These are phyloP conservation scores for Molorchus minor DNA, from an alignment of 2,888 invertebrate genomes.

Conservation along the genomic window DNA sequence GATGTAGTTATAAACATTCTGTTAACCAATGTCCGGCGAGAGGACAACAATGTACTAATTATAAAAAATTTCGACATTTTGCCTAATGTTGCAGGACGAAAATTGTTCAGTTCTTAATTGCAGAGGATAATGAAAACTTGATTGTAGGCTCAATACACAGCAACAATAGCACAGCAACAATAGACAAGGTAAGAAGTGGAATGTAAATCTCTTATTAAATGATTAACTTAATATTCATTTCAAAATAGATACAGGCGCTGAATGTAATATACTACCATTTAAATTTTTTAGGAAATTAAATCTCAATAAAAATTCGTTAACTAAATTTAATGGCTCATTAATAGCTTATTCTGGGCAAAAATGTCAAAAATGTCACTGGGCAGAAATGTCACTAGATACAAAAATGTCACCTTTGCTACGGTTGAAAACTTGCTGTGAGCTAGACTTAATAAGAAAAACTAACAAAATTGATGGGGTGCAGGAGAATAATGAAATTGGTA, in stretches of 20 bases:
- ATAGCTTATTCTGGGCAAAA: conserved; percentile 1
- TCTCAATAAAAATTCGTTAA: not conserved
- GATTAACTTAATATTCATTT: not conserved
- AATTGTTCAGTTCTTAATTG: not conserved
- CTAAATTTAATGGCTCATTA: not conserved
- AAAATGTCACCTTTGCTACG: too few species aligned
- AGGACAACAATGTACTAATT: conserved; percentile 1
- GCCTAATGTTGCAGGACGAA: not conserved
- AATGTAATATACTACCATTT: too few species aligned
- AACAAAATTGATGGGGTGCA: too few species aligned
- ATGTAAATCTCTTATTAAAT: not conserved
- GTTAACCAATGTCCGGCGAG: not conserved
- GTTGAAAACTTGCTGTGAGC: too few species aligned
- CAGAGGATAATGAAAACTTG: not conserved
- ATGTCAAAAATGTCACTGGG: too few species aligned
- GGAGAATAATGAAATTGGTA: too few species aligned
- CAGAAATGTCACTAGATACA: too few species aligned
- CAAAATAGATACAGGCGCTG: not conserved
- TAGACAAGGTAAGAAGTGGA: not conserved
- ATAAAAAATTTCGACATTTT: not conserved
- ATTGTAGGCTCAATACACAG: too few species aligned
- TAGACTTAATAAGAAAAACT: too few species aligned
- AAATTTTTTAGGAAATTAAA: too few species aligned
- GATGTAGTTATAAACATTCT: not conserved
- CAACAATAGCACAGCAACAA: too few species aligned